Conservation (phyloP, 2,113 vertebrate species). For the Nyctereutes procyonoides region DNA sequence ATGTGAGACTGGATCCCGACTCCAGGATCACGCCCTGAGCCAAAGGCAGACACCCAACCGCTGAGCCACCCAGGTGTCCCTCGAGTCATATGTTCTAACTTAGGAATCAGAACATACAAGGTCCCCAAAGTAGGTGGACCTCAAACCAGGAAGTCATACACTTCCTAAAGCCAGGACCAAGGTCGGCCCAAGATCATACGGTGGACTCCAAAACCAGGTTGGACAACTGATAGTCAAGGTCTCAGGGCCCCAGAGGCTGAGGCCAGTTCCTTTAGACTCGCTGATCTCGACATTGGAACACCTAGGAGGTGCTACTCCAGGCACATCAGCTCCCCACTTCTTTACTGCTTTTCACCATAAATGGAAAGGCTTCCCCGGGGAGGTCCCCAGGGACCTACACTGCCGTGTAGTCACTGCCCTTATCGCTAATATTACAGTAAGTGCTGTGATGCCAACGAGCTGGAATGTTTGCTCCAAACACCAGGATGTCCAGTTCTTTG, state of each 20-base stretch:
- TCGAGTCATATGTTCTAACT: neutral
- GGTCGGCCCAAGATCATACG: neutral
- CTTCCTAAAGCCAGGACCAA: neutral
- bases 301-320: neutral
- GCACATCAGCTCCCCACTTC: neutral
- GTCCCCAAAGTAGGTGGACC: neutral
- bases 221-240: neutral
- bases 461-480: slow-evolving; percentile 69
- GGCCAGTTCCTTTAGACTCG: neutral
- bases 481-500: slow-evolving; percentile 72
- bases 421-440: slow-evolving; percentile 57
- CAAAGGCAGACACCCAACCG: too few relatives aligned
- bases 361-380: slow-evolving; percentile 33
- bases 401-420: neutral
- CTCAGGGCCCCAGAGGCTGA: neutral
- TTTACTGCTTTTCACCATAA: slow-evolving; percentile 43
- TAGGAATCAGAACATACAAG: neutral
- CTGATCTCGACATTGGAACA: neutral
- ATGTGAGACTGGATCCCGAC: too few relatives aligned
- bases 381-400: neutral
- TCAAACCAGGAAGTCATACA: neutral
- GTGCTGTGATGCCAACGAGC: neutral
- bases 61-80: too few relatives aligned
- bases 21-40: too few relatives aligned
- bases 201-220: neutral